Conservation (phyloP, 2,888 invertebrate species). For the Mythimna vitellina region DNA sequence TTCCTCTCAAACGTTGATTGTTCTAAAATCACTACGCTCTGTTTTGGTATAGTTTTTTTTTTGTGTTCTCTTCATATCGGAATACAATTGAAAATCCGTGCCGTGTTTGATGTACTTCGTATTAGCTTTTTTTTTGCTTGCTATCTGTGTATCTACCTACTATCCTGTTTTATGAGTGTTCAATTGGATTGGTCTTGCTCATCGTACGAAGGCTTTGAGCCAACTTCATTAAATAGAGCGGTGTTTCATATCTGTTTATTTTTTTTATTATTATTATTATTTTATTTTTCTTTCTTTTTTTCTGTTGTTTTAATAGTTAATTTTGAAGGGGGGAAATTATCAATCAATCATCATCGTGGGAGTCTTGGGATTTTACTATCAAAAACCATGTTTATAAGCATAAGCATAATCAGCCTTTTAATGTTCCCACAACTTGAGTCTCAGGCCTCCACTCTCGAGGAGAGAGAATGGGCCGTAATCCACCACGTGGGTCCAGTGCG, state of each 20-base stretch:
- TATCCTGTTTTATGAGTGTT: not conserved
- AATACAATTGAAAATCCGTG: conserved; percentile 59
- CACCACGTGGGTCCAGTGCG: too few species aligned
- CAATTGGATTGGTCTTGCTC: conserved; percentile 9
- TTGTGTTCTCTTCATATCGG: conserved; percentile 54
- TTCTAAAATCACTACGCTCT: conserved; percentile 73
- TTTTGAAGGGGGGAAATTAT: too few species aligned
- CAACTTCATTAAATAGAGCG: conserved; percentile 5
- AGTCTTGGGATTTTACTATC: too few species aligned
- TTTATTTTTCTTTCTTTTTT: too few species aligned
- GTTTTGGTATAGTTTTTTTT: conserved; percentile 64
- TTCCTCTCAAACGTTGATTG: conserved; percentile 65
- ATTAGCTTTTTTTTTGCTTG: conserved; percentile 19
- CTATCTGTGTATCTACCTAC: too few species aligned
- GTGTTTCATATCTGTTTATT: not conserved
- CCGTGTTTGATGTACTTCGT: conserved; percentile 46
- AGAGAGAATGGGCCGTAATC: too few species aligned
- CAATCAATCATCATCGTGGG: too few species aligned
- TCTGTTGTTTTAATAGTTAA: too few species aligned
- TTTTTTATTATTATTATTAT: not conserved
- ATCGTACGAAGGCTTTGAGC: not conserved
- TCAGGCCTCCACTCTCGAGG: too few species aligned
- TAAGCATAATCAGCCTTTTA: too few species aligned
- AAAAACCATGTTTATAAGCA: too few species aligned
- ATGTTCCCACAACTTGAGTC: too few species aligned